phyloP scores from a whole-genome alignment of 2,113 vertebrate genomes.

The Sialia sialis region DNA sequence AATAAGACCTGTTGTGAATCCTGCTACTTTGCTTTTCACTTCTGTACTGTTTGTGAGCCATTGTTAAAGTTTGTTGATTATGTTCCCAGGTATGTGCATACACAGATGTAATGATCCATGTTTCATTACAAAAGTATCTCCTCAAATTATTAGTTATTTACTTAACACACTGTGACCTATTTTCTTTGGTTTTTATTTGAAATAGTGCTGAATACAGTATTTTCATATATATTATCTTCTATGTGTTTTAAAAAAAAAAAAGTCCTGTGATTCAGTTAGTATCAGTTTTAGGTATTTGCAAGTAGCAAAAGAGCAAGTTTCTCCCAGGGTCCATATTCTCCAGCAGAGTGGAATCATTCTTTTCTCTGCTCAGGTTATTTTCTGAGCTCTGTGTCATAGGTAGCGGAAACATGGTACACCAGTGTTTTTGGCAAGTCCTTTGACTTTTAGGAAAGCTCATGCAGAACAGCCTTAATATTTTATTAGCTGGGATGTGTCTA shows the following conservation, averaged over 20 bases:
- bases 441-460: not conserved
- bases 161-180: not conserved
- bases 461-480: not conserved
- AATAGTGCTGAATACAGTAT: not conserved
- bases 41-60: not conserved
- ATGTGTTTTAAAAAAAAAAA: not conserved
- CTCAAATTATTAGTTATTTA: not conserved
- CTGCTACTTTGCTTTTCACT: not conserved
- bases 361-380: not conserved
- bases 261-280: not conserved
- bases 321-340: not conserved
- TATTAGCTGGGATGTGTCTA: not conserved
- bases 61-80: not conserved
- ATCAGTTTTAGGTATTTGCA: not conserved
- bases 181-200: not conserved
- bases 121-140: not conserved
- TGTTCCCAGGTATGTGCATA: not conserved
- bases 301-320: not conserved
- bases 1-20: not conserved
- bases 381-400: not conserved
- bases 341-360: not conserved
- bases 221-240: not conserved
- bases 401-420: not conserved
- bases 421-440: not conserved
- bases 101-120: not conserved